Evolutionary conservation across 2,888 invertebrate genomes (phyloP).

Genomic region (Amphipoea oculea): DNA sequence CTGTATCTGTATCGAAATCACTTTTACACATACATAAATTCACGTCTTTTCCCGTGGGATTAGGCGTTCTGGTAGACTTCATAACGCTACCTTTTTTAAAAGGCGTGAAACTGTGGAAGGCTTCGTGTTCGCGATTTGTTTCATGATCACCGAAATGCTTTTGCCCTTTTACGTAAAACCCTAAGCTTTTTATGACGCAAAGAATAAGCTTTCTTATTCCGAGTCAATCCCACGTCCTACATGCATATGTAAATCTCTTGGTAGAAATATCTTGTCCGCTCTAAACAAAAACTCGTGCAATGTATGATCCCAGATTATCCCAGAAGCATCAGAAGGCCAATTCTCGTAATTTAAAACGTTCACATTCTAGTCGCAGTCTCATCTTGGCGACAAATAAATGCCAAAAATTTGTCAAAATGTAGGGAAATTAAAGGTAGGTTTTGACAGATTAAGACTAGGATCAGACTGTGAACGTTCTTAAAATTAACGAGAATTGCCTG

Average conservation of each 20-base stretch:
- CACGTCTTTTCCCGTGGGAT: background rate
- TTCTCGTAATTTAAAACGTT: no score
- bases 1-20: background rate
- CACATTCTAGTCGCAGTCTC: no score
- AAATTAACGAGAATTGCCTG: no score
- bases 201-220: slow-evolving; percentile 1
- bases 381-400: no score
- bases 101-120: background rate
- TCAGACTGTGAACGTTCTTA: no score
- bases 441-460: no score
- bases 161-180: background rate
- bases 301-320: background rate
- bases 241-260: background rate
- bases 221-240: background rate
- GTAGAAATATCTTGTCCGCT: background rate
- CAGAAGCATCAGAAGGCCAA: no score
- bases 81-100: background rate
- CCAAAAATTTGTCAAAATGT: no score
- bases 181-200: background rate
- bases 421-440: no score
- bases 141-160: background rate
- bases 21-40: background rate
- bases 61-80: background rate
- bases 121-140: background rate
- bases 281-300: background rate